Conservation (phyloP, 1,140 invertebrate species). For the Thalassaphorura encarpata region DNA sequence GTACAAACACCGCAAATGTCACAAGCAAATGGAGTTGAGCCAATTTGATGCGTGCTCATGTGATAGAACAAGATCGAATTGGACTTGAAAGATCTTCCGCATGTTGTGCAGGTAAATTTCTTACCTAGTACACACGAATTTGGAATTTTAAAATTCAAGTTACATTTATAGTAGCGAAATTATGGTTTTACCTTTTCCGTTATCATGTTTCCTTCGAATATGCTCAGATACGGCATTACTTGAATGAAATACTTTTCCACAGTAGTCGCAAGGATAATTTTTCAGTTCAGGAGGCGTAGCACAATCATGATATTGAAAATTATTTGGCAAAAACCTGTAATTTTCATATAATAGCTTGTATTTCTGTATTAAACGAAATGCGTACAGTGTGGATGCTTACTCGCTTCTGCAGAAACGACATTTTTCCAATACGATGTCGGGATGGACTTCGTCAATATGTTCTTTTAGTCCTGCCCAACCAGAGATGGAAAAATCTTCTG, state of each 20-base stretch:
- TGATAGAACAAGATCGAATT: slow-evolving; percentile 5
- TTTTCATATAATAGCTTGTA: not conserved
- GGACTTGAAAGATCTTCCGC: slow-evolving; percentile 3
- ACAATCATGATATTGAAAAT: not conserved
- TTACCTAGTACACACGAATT: not conserved
- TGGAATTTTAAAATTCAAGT: not conserved
- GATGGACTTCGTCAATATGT: slow-evolving; percentile 8
- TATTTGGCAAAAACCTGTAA: not conserved
- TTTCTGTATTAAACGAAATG: not conserved
- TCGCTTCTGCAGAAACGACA: slow-evolving; percentile 4
- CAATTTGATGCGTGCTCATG: not conserved
- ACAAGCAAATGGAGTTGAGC: not conserved
- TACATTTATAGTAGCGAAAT: not conserved
- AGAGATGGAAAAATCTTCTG: not conserved
- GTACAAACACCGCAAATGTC: slow-evolving; percentile 1
- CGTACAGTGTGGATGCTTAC: not conserved
- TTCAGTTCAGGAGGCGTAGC: not conserved
- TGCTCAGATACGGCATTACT: slow-evolving; percentile 2
- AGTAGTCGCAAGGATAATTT: slow-evolving; percentile 2
- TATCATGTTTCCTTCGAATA: slow-evolving; percentile 10
- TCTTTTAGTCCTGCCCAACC: slow-evolving; percentile 12
- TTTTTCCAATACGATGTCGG: slow-evolving; percentile 1
- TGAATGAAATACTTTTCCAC: not conserved
- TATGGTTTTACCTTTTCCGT: not conserved
- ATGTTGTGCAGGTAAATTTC: slow-evolving; percentile 1